These are phyloP conservation scores for Salvelinus namaycush DNA, from an alignment of 2,113 vertebrate species.

Conservation along the genomic window DNA sequence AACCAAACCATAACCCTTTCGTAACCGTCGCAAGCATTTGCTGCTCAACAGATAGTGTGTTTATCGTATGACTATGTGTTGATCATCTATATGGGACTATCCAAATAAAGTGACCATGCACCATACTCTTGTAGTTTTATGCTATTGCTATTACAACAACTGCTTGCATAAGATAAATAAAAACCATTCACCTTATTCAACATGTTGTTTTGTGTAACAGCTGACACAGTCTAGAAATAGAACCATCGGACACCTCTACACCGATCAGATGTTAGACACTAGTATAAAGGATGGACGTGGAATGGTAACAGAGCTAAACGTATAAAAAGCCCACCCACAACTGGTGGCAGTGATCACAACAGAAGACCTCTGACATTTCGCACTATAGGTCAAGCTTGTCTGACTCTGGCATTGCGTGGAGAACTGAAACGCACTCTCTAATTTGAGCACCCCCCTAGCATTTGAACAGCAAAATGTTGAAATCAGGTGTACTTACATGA, in stretches of 20 bases:
- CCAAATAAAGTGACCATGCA: no score
- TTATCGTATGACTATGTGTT: no score
- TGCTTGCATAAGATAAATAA: neutral
- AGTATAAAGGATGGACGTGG: conserved; percentile 51
- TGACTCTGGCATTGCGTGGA: conserved; percentile 38
- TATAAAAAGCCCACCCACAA: conserved; percentile 10
- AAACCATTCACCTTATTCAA: conserved; percentile 20
- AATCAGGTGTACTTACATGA: neutral
- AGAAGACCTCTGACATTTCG: conserved; percentile 13
- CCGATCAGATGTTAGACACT: conserved; percentile 45
- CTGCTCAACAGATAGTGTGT: no score
- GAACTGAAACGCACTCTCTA: neutral
- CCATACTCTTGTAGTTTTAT: no score
- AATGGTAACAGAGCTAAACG: conserved; percentile 15
- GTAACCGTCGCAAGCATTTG: no score
- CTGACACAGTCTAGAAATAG: conserved; percentile 62
- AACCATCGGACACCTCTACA: conserved; percentile 49
- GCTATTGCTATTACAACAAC: neutral
- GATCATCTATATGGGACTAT: no score
- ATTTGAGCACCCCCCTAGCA: conserved; percentile 32
- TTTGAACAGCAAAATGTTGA: conserved; percentile 46
- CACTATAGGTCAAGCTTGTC: conserved; percentile 57
- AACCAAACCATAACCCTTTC: no score
- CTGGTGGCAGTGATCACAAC: neutral
- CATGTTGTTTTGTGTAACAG: conserved; percentile 38